These are phyloP conservation scores for Nibea coibor DNA, from an alignment of 2,113 vertebrate species.

Conservation along the genomic window DNA sequence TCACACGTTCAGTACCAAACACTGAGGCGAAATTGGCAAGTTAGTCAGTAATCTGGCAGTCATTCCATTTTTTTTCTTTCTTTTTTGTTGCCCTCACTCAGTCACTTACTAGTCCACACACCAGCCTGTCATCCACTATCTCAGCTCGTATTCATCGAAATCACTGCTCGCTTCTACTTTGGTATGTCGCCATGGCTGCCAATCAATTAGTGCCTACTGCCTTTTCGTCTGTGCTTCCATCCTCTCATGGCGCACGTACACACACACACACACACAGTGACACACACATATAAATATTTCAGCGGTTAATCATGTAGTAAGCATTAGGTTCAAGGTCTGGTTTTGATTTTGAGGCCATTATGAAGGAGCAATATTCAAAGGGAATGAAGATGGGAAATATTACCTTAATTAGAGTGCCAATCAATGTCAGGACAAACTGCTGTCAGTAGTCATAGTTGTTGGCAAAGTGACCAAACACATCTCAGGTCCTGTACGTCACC, in stretches of 20 bases:
- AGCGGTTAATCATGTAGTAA: slow-evolving; percentile 43
- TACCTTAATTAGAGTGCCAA: slow-evolving; percentile 5
- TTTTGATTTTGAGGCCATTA: slow-evolving; percentile 52
- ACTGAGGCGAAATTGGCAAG: slow-evolving; percentile 19
- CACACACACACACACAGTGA: neutral
- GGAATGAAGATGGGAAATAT: slow-evolving; percentile 20
- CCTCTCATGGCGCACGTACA: neutral
- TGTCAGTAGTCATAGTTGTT: slow-evolving; percentile 5
- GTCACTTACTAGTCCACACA: neutral
- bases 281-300: slow-evolving; percentile 42
- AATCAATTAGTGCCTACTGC: slow-evolving; percentile 15
- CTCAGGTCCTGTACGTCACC: neutral
- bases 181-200: neutral
- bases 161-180: slow-evolving; percentile 24
- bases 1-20: slow-evolving; percentile 19
- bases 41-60: slow-evolving; percentile 24
- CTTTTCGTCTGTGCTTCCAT: slow-evolving; percentile 6
- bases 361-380: neutral
- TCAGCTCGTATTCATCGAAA: slow-evolving; percentile 1
- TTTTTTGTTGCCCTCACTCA: neutral
- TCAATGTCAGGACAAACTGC: slow-evolving; percentile 34
- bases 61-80: neutral
- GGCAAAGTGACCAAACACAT: slow-evolving; percentile 4
- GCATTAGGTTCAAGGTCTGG: slow-evolving; percentile 52
- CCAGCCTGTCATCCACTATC: neutral